Conservation (phyloP, 2,797 vertebrate genomes). For the Pseudochromis fuscus region DNA sequence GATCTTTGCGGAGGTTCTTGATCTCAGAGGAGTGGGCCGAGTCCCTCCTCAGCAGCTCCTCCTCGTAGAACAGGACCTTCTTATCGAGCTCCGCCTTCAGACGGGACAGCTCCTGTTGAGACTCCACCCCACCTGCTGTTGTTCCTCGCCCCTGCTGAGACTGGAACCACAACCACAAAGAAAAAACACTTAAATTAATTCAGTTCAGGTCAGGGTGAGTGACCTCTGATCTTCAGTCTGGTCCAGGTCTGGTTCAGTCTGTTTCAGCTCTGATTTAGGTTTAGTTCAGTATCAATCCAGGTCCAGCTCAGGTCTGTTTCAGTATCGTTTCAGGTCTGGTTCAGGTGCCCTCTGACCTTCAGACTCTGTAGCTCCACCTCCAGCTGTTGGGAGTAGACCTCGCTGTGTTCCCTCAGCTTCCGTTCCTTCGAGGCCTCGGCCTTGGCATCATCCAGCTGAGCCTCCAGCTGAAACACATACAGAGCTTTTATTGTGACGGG, state of each 20-base stretch:
- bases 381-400: slow-evolving; percentile 93
- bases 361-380: slow-evolving; percentile 92
- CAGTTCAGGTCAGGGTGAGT: no score
- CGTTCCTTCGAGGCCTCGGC: slow-evolving; percentile 94
- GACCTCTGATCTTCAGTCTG: no score
- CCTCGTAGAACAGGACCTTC: slow-evolving; percentile 94
- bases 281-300: no score
- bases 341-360: slow-evolving; percentile 87
- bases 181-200: no score
- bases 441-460: slow-evolving; percentile 89
- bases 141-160: slow-evolving; percentile 91
- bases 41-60: slow-evolving; percentile 92
- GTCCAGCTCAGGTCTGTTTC: no score
- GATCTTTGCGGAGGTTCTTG: slow-evolving; percentile 92
- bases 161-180: slow-evolving; percentile 67
- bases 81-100: slow-evolving; percentile 94
- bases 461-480: slow-evolving; percentile 88
- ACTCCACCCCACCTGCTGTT: slow-evolving; percentile 81
- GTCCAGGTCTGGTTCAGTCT: no score
- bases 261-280: no score
- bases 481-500: slow-evolving; percentile 45
- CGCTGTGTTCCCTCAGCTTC: slow-evolving; percentile 94
- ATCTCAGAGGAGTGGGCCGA: slow-evolving; percentile 91
- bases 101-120: slow-evolving; percentile 93
- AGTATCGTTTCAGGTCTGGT: not conserved